Percentiles rank a stretch among this genome's conserved stretches.
Evolutionary conservation across 92 coral and sea anemone genomes (phyloP).

Genomic region (Zoanthus solanderi): DNA sequence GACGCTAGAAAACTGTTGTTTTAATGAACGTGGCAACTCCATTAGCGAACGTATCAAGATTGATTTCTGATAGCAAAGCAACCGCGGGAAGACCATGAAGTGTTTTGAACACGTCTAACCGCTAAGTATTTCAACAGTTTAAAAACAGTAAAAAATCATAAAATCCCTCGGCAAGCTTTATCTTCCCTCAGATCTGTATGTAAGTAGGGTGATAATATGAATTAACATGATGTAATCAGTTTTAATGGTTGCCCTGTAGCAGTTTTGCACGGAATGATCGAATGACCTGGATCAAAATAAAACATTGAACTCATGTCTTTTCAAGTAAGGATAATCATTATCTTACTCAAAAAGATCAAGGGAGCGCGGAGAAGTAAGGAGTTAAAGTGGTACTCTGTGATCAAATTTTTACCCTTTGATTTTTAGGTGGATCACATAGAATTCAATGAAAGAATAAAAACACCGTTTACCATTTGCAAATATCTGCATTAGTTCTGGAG

Average conservation of each 20-base stretch:
- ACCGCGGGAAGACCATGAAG: slow-evolving; percentile 9
- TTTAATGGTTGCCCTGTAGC: slow-evolving; percentile 37
- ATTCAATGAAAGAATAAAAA: no score
- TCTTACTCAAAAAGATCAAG: no score
- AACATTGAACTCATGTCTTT: no score
- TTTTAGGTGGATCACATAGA: no score
- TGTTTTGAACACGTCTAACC: neutral
- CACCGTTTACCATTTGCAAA: no score
- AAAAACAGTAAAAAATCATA: neutral
- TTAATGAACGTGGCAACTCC: slow-evolving; percentile 43
- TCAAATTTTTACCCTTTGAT: no score
- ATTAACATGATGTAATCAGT: slow-evolving; percentile 14
- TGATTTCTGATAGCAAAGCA: slow-evolving; percentile 13
- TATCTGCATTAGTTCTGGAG: no score
- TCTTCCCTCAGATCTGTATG: slow-evolving; percentile 27
- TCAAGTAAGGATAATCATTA: no score
- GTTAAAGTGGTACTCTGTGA: no score
- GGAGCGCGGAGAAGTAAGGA: no score
- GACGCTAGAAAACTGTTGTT: slow-evolving; percentile 14
- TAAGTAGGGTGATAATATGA: slow-evolving; percentile 35
- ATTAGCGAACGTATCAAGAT: slow-evolving; percentile 32
- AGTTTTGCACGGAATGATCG: no score
- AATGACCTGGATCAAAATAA: no score
- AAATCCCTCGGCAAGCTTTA: neutral
- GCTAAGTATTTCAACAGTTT: slow-evolving; percentile 28